These are phyloP conservation scores for Chloropsis hardwickii DNA, from an alignment of 2,113 vertebrate genomes.

Conservation along the genomic window DNA sequence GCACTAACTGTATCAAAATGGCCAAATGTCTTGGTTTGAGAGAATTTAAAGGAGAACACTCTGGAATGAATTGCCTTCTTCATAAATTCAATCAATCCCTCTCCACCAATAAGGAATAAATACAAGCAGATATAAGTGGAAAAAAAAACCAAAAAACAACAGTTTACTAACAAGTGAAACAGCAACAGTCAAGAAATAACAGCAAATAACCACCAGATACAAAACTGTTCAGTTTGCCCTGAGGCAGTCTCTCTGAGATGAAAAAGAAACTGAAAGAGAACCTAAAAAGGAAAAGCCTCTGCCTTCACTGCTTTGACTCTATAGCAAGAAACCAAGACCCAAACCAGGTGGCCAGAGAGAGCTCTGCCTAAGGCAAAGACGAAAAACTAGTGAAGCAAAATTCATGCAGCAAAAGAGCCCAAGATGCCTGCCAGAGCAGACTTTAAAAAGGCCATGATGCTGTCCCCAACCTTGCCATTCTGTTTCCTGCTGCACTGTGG, in stretches of 20 bases:
- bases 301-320: fast-evolving
- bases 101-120: neutral
- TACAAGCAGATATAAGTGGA: neutral
- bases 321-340: neutral
- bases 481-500: neutral
- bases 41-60: neutral
- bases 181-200: neutral
- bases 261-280: neutral
- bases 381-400: neutral
- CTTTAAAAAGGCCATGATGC: fast-evolving
- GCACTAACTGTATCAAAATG: neutral
- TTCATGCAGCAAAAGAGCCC: neutral
- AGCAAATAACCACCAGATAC: neutral
- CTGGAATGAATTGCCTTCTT: neutral
- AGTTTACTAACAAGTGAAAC: neutral
- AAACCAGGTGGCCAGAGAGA: neutral
- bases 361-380: neutral
- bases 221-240: neutral
- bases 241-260: neutral
- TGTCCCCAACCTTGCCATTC: fast-evolving
- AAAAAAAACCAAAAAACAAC: neutral
- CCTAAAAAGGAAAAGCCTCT: neutral
- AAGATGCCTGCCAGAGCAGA: neutral
- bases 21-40: neutral
- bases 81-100: neutral